Base-by-base conservation (phyloP, 2,888 invertebrate genomes). In the Rosalia funebris region DNA sequence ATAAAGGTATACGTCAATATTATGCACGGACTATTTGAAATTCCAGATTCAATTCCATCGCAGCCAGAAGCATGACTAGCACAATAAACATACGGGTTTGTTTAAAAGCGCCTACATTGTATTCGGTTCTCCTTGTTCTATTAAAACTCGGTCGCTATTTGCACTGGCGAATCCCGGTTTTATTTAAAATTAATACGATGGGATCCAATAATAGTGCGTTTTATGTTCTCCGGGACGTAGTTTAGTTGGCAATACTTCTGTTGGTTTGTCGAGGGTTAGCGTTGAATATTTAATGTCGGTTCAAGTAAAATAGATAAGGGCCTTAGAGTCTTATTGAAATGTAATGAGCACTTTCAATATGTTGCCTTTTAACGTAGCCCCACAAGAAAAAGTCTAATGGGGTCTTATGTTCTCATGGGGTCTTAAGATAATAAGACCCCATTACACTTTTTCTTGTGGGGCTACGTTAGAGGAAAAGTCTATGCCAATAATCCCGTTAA, bases 171-270 rank as follows among this genome's bases (percentile, higher is more conserved):
- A 17, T 31, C 45, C 48, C 37, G 55, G 56, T 52, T 63, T 57
- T 54, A 60, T 57, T 46, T 57, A 53, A 62, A 62, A 62, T 62
- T 62, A 62, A 59, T 50, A 56, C 52, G 14, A 15, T 32, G 7
- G 50, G 54, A 55, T 56, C 44, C 59, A 57, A 57, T 59, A 65
- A 65, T 57, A 60, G 54, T 62, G 60, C 59, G 55, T 62, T 62
- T 62, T 62, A 62, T 62, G 44, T 54, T 39, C 39, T 42, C 11
- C 9, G 45, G 48, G 36, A 25, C 12, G 37, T 48, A 48, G 17
- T 37, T 37, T 37, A 12, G 12, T 17, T 36, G 2, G 48, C 36
- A 48, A 48, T 19, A 12, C 19, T 37, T 12, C 14, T 19, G 10
- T 37, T 11, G 37, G 31, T 37, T 14, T 25, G 25, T 25, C 25